phyloP scores from a whole-genome alignment of 2,113 vertebrate species.

The Anoplopoma fimbria region DNA sequence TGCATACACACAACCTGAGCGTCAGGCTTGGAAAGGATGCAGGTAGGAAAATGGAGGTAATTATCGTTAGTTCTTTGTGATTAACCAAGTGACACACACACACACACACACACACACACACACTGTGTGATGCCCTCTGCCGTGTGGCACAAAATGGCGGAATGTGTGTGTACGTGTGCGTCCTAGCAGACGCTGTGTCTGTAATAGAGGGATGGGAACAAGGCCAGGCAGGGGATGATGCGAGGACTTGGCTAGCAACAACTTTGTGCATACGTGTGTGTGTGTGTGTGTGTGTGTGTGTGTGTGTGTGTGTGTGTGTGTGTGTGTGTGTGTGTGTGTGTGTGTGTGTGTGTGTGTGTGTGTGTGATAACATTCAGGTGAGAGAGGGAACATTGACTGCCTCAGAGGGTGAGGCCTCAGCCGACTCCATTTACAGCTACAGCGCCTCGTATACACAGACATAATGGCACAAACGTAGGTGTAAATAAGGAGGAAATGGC shows the following conservation, averaged over 20 bases:
- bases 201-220: constrained; percentile 69
- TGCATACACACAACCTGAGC: constrained; percentile 33
- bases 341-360: constrained; percentile 48
- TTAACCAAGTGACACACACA: constrained; percentile 65
- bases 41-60: constrained; percentile 71
- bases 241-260: constrained; percentile 58
- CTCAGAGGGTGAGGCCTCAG: constrained; percentile 63
- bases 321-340: constrained; percentile 41
- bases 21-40: constrained; percentile 49
- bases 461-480: constrained; percentile 26
- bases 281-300: constrained; percentile 36
- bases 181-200: constrained; percentile 63
- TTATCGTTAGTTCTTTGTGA: constrained; percentile 77
- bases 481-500: constrained; percentile 23
- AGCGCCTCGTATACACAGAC: background rate
- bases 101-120: constrained; percentile 39
- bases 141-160: constrained; percentile 79
- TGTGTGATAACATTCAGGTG: constrained; percentile 74
- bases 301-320: constrained; percentile 37
- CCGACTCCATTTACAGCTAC: constrained; percentile 64
- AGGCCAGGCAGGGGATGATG: constrained; percentile 75
- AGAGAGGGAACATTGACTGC: constrained; percentile 61
- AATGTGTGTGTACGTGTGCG: constrained; percentile 45
- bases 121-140: constrained; percentile 62
- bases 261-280: constrained; percentile 48